These are phyloP conservation scores for Ptilorrhoa leucosticta DNA, from an alignment of 2,113 vertebrate species.

Conservation along the genomic window DNA sequence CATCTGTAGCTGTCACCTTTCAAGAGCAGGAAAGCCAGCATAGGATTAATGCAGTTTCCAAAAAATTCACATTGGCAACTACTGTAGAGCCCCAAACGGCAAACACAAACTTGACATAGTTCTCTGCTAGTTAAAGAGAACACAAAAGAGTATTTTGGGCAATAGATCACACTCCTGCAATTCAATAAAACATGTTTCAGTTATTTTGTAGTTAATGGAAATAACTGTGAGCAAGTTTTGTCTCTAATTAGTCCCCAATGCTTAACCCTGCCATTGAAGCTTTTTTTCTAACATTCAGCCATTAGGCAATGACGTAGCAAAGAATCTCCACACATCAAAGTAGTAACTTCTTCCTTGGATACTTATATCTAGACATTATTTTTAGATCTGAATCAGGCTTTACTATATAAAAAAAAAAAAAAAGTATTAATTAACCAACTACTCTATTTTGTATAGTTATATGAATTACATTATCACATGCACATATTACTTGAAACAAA, in stretches of 20 bases:
- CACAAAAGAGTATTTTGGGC: not conserved
- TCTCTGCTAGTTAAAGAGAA: not conserved
- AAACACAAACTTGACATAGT: not conserved
- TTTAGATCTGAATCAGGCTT: not conserved
- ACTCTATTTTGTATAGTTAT: not conserved
- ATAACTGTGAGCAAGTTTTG: not conserved
- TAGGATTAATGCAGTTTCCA: not conserved
- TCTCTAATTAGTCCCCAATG: not conserved
- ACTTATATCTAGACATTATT: not conserved
- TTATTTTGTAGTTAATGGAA: not conserved
- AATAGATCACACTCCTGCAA: not conserved
- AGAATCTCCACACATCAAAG: not conserved
- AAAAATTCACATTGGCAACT: not conserved
- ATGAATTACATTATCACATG: not conserved
- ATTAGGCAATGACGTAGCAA: accelerated
- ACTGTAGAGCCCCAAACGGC: not conserved
- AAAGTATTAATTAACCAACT: not conserved
- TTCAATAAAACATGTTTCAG: not conserved
- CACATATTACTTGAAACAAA: not conserved
- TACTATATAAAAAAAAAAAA: not conserved
- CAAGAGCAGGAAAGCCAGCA: not conserved
- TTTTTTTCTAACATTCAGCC: not conserved
- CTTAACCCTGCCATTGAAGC: not conserved
- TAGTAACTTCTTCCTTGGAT: not conserved
- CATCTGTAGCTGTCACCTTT: not conserved